Conservation (phyloP, 2,888 invertebrate species). For the Tuta absoluta region DNA sequence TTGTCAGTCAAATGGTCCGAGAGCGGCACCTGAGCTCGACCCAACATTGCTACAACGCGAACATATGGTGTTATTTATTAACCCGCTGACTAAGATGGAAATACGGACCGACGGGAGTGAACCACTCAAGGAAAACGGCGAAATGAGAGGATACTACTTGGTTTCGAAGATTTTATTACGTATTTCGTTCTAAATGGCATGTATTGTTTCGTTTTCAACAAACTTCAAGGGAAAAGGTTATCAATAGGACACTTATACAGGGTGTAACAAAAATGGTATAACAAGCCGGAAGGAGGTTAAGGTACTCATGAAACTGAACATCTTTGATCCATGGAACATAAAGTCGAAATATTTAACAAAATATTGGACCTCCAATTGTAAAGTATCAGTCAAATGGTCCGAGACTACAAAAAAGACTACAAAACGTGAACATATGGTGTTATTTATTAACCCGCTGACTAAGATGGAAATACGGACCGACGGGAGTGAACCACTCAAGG, state of each 20-base stretch:
- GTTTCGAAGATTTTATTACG: neutral
- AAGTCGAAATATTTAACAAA: too few relatives aligned
- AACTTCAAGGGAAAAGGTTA: too few relatives aligned
- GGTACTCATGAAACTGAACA: too few relatives aligned
- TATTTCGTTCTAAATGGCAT: neutral
- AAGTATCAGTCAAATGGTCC: conserved; percentile 56
- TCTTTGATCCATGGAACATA: too few relatives aligned
- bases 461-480: conserved; percentile 29
- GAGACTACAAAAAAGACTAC: conserved; percentile 41
- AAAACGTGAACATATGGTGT: conserved; percentile 55
- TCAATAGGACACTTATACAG: too few relatives aligned
- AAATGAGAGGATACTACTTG: conserved; percentile 14
- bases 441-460: conserved; percentile 54
- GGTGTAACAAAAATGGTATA: too few relatives aligned
- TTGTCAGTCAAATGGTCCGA: conserved; percentile 58
- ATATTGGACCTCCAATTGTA: too few relatives aligned
- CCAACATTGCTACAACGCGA: conserved; percentile 33
- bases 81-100: conserved; percentile 38
- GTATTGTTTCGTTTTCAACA: neutral
- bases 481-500: conserved; percentile 16
- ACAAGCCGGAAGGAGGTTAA: too few relatives aligned
- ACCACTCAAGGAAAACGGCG: conserved; percentile 17
- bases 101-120: conserved; percentile 20
- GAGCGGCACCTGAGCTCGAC: conserved; percentile 61
- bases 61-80: conserved; percentile 61